Conservation (phyloP, 2,797 vertebrate species). For the Mormyrops attenuatus region DNA sequence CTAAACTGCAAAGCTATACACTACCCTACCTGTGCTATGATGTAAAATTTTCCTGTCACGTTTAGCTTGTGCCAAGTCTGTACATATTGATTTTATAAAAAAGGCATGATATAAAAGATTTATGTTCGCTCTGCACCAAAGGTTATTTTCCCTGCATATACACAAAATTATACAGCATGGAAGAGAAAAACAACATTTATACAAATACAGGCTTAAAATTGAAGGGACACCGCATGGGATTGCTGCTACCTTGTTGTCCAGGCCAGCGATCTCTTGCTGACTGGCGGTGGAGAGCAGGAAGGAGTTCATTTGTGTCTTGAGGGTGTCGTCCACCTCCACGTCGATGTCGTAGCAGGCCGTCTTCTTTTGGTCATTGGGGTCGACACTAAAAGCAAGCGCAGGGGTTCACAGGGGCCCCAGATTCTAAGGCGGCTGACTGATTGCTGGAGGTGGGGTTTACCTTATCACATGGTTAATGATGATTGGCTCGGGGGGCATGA, state of each 20-base stretch:
- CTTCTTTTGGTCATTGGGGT: constrained; percentile 98
- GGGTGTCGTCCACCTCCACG: constrained; percentile 94
- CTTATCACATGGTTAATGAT: constrained; percentile 99
- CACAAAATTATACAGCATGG: neutral
- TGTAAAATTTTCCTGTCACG: neutral
- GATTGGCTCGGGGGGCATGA: constrained; percentile 98
- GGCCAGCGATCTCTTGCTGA: constrained; percentile 94
- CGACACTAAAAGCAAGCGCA: constrained; percentile 66
- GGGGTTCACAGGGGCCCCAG: neutral
- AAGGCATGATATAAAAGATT: neutral
- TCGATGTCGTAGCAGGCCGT: constrained; percentile 98
- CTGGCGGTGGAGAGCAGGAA: constrained; percentile 96
- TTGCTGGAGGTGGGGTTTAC: constrained; percentile 51
- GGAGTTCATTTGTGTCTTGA: constrained; percentile 99
- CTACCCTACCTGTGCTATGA: neutral
- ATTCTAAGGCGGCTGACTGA: neutral
- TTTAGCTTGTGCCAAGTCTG: neutral
- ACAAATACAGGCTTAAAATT: neutral
- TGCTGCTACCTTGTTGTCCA: constrained; percentile 88
- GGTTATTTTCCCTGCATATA: neutral
- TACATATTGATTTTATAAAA: neutral
- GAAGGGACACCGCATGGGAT: neutral
- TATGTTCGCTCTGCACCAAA: neutral
- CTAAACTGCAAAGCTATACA: neutral
- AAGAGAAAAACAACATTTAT: neutral